These are phyloP conservation scores for Spisula subtruncata DNA, from an alignment of 2,888 invertebrate species.

Conservation along the genomic window DNA sequence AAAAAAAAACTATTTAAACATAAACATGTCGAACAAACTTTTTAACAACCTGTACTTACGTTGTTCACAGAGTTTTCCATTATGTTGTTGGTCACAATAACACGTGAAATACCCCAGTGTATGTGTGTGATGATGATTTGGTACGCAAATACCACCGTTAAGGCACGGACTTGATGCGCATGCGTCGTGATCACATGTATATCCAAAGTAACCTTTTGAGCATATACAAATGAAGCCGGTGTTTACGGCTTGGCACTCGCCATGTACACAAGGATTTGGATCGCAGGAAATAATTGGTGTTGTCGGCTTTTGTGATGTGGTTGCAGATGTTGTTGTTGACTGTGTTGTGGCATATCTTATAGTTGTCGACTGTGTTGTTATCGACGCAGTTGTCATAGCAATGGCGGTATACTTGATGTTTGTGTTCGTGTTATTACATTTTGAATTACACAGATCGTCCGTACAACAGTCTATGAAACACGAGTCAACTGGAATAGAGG, in stretches of 20 bases:
- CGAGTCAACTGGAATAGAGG: neutral
- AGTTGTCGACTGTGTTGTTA: neutral
- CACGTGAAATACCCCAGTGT: neutral
- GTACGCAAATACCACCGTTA: neutral
- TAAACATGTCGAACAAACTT: too few relatives aligned
- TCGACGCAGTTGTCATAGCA: neutral
- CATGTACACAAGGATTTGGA: neutral
- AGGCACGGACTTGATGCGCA: neutral
- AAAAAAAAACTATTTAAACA: too few relatives aligned
- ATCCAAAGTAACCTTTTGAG: neutral
- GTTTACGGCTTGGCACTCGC: neutral
- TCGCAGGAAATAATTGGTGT: neutral
- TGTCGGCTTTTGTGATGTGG: neutral
- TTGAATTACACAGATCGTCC: constrained; percentile 3
- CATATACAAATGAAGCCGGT: neutral
- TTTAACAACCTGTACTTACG: too few relatives aligned
- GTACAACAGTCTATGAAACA: neutral
- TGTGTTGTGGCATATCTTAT: neutral
- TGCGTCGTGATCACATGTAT: neutral
- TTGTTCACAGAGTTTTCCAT: neutral
- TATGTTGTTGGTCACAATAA: neutral
- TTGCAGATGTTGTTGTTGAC: too few relatives aligned
- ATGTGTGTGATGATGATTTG: neutral
- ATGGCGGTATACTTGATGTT: neutral
- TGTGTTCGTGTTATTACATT: constrained; percentile 24